Base-by-base conservation (phyloP, 2,888 invertebrate species). In the Melanostoma scalare region DNA sequence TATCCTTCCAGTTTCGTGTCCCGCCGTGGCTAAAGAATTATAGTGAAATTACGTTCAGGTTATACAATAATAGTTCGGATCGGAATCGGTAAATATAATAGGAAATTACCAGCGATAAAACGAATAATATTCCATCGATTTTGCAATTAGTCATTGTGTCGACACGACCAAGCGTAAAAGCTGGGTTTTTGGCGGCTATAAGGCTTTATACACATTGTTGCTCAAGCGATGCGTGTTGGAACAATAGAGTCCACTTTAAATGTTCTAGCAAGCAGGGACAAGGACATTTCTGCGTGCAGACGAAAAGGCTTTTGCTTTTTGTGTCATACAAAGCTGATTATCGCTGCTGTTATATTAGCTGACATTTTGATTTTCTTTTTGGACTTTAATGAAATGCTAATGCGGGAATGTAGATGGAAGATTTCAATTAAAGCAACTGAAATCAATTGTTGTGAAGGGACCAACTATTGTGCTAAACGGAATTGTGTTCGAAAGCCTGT, bases 51-150 rank as follows among this genome's bases (percentile, higher is more conserved):
- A 63, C 73, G 56, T 60, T 50, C 36, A 61, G 71, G 53, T 77
- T 82, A 50, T 77, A 67, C 33, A 68, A 77, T 72, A 77, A 68
- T 68, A 73, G 77, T 77, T 72, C 44, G 50, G 44, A 72, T 77
- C 68, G 10, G 44, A 52, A 42, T 67, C 53, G 44, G 42, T 20
- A 20, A 52, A 61, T 69, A 67, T 68, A 72, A 81, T 81, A 50
- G 77, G 67, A 82, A 73, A 82, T 73, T 82, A 68, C 61, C 56
- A 71, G 50, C 75, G 67, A 81, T 48, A 73, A 68, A 73, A 73
- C 68, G 68, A 82, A 82, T 82, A 82, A 77, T 73, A 72, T 55
- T 72, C 40, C 38, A 82, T 73, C 52, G 81, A 82, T 56, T 82
- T 82, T 68, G 44, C 72, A 77, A 77, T 77, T 82, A 77, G 77